Evolutionary conservation across 2,113 vertebrate species (phyloP), one percentile per base, ranked within the genome.

Genomic region (Chascanopsetta lugubris): DNA sequence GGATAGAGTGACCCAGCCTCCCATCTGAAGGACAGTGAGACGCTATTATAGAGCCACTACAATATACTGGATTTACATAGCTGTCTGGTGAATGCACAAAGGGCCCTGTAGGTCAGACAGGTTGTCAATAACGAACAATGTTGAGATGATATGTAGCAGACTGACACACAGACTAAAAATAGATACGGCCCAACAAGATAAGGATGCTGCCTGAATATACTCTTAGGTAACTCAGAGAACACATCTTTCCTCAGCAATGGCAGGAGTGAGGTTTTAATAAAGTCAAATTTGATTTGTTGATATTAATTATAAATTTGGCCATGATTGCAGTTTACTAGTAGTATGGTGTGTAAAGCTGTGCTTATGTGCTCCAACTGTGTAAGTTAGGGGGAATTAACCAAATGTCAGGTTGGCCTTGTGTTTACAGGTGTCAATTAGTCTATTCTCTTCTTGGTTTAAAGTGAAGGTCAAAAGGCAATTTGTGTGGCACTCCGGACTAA

Each of bases 91-190:
- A 25, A 50, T 53, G 45, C 59, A 56, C 36, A n/a, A n/a, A n/a
- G n/a, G n/a, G n/a, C n/a, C n/a, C n/a, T n/a, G 11, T 40, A 27
- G 72, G 72, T 66, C 65, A 66, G 69, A 80, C 76, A 70, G 61
- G 22, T 66, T 50, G 81, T 77, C 77, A 67, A 80, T 79, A 72
- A 48, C 53, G 24, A 70, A 73, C 61, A 24, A 54, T 59, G 69
- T 66, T 80, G 51, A 38, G 51, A 75, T 80, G 65, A 71, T 69
- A 54, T 70, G 42, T 32, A 46, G 45, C 43, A 53, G 47, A 47
- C 20, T 42, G 53, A 70, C 50, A 38, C n/a, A 15, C 8, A 9
- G 51, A 34, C 51, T 63, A 54, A 30, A 56, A 71, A 46, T 51
- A 65, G 10, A 66, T 12, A 36, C n/a, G 34, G 6, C 5, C 38